A percentile compares a stretch with the other conserved stretches of the same genome.
Evolutionary conservation across 1,140 invertebrate species (phyloP).

Genomic region (Aphelenchoides besseyi): DNA sequence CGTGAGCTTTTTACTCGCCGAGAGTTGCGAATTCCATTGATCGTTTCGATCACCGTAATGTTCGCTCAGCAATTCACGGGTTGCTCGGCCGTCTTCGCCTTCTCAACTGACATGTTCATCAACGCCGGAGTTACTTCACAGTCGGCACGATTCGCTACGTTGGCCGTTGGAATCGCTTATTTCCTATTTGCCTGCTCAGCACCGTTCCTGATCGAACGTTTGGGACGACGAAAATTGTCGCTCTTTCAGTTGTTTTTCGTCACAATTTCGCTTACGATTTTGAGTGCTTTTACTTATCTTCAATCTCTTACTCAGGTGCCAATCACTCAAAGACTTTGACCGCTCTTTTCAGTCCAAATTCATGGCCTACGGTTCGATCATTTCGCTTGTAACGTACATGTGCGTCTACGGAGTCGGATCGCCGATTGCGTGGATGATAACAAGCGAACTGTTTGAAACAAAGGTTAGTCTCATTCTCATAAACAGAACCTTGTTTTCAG

Average conservation of each 20-base stretch:
- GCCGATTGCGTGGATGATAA: slow-evolving; percentile 61
- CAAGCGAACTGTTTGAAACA: slow-evolving; percentile 51
- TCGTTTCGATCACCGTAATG: slow-evolving; percentile 56
- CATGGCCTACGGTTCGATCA: slow-evolving; percentile 52
- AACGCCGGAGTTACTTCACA: slow-evolving; percentile 51
- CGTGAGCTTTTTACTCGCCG: slow-evolving; percentile 46
- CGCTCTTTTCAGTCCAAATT: no score
- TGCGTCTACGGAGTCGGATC: slow-evolving; percentile 55
- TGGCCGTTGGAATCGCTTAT: slow-evolving; percentile 59
- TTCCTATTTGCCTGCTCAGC: slow-evolving; percentile 58
- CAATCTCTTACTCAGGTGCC: slow-evolving; percentile 24
- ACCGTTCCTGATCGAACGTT: slow-evolving; percentile 55
- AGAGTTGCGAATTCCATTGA: slow-evolving; percentile 48
- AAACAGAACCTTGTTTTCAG: slow-evolving; percentile 24
- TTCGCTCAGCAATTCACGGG: slow-evolving; percentile 62
- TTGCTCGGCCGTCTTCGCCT: slow-evolving; percentile 60
- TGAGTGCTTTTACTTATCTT: slow-evolving; percentile 56
- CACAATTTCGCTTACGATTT: slow-evolving; percentile 45
- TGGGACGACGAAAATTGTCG: slow-evolving; percentile 48
- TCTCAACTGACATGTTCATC: slow-evolving; percentile 59
- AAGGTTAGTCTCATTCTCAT: slow-evolving; percentile 22
- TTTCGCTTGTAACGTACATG: slow-evolving; percentile 54
- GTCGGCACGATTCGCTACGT: slow-evolving; percentile 52
- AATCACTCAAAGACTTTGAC: slow-evolving; percentile 27
- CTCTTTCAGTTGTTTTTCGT: slow-evolving; percentile 56